Percentiles rank a stretch among this genome's conserved stretches.
phyloP scores from a whole-genome alignment of 2,888 invertebrate genomes.

The Cephus sareptanus region DNA sequence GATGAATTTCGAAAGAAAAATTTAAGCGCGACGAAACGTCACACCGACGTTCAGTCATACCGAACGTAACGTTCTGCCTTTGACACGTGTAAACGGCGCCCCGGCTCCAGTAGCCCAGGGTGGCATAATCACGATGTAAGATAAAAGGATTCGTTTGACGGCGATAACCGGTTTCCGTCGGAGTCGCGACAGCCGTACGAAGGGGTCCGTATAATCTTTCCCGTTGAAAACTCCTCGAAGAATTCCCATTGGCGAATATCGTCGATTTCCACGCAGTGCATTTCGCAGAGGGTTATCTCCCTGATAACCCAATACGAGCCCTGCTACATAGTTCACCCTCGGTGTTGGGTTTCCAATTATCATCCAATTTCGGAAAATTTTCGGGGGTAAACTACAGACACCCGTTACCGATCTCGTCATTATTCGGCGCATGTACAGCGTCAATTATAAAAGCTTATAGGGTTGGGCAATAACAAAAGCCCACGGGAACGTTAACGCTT shows the following conservation, averaged over 20 bases:
- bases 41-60: neutral
- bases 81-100: neutral
- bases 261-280: neutral
- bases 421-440: neutral
- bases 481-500: neutral
- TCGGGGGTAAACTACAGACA: constrained; percentile 20
- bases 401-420: constrained; percentile 2
- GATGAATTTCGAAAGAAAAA: neutral
- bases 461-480: neutral
- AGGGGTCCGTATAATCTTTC: neutral
- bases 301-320: neutral
- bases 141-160: neutral
- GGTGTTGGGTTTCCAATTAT: constrained; percentile 46
- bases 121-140: neutral
- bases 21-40: neutral
- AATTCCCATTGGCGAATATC: neutral
- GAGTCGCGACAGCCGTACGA: neutral
- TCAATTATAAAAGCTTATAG: neutral
- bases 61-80: neutral
- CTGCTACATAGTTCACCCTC: neutral
- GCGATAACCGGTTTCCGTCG: neutral
- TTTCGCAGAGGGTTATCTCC: neutral
- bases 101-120: neutral
- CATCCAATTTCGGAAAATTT: constrained; percentile 42
- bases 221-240: neutral